Evolutionary conservation across 2,113 vertebrate genomes (phyloP).

Genomic region (Poeciliopsis turrubarensis): DNA sequence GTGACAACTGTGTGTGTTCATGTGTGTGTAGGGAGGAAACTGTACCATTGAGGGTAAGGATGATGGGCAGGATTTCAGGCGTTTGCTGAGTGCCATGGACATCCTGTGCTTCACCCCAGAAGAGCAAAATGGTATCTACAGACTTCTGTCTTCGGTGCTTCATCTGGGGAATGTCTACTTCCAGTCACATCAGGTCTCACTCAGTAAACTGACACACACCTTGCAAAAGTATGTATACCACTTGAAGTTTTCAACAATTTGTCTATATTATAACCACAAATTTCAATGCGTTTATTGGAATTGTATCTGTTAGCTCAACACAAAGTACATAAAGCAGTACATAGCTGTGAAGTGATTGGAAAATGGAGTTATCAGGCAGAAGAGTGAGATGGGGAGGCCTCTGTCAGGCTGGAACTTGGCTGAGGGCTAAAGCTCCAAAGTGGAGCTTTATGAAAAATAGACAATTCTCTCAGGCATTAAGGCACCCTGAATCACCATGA

Average conservation of each 20-base stretch:
- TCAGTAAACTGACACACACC: neutral
- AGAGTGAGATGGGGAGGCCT: too few relatives aligned
- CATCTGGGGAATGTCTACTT: constrained; percentile 98
- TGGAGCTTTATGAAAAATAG: too few relatives aligned
- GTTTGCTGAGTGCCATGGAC: constrained; percentile 93
- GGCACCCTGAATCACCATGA: too few relatives aligned
- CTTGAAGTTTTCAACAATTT: neutral
- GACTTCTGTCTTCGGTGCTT: constrained; percentile 92
- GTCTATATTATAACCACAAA: neutral
- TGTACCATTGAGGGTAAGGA: constrained; percentile 91
- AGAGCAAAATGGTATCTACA: constrained; percentile 93
- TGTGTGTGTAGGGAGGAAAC: constrained; percentile 88
- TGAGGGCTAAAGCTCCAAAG: too few relatives aligned
- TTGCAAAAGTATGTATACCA: too few relatives aligned
- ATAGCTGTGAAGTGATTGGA: neutral
- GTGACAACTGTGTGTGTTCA: neutral
- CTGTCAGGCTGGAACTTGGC: too few relatives aligned
- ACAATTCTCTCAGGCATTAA: too few relatives aligned
- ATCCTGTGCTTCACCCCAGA: constrained; percentile 88
- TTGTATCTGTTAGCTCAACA: neutral
- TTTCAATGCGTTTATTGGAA: neutral
- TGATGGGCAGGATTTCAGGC: constrained; percentile 87
- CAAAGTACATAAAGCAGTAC: neutral
- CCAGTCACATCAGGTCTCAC: constrained; percentile 67
- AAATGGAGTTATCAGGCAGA: too few relatives aligned